Evolutionary conservation across 2,888 invertebrate species (phyloP).

Genomic region (Coenonympha arcania): DNA sequence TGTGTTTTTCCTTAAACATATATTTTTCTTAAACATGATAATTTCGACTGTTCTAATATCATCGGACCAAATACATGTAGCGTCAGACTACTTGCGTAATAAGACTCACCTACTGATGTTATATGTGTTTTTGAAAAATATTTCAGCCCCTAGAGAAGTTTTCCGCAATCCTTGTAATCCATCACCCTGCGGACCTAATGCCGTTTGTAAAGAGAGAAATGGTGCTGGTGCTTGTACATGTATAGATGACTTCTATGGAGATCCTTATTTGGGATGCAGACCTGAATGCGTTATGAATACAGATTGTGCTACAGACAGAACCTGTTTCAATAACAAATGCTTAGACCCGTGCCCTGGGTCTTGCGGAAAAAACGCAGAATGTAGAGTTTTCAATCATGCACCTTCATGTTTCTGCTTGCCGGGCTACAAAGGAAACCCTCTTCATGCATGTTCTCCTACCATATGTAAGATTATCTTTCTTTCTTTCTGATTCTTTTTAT

Average conservation of each 20-base stretch:
- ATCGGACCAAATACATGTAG: no score
- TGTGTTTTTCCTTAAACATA: no score
- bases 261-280: constrained; percentile 84
- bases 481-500: constrained; percentile 48
- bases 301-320: constrained; percentile 80
- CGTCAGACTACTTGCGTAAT: no score
- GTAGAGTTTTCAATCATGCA: constrained; percentile 82
- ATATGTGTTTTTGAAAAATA: constrained; percentile 17
- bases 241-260: constrained; percentile 81
- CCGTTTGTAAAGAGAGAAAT: constrained; percentile 82
- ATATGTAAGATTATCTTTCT: constrained; percentile 74
- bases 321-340: constrained; percentile 86
- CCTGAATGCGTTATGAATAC: constrained; percentile 87
- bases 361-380: constrained; percentile 85
- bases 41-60: no score
- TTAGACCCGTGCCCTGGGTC: constrained; percentile 84
- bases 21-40: no score
- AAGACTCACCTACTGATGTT: no score
- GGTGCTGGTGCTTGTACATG: constrained; percentile 85
- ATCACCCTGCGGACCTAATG: constrained; percentile 85
- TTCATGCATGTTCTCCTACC: constrained; percentile 77
- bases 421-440: constrained; percentile 82
- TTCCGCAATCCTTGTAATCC: constrained; percentile 83
- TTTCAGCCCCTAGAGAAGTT: constrained; percentile 73
- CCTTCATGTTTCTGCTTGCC: constrained; percentile 83